Base-by-base conservation (phyloP, 2,888 invertebrate genomes). In the Drosophila suboccidentalis region DNA sequence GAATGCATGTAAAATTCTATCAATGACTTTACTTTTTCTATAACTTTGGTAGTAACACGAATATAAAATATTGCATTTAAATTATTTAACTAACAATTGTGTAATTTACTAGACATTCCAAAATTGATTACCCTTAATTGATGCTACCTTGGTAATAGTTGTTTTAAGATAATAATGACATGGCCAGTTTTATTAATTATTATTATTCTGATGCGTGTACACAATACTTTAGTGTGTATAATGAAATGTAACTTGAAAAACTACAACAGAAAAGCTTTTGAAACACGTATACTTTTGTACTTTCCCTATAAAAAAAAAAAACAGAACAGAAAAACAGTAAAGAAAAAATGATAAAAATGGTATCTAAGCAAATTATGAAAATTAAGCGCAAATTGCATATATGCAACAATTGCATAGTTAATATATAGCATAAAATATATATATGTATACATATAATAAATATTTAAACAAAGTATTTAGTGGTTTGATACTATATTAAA, bases 281-380 rank as follows among this genome's bases (percentile, higher is more conserved):
- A 75, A 74, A 87, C 53, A 71, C 75, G 80, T 85, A 87, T 88
- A 90, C 86, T 89, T 89, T 90, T 90, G 90, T 90, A 90, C 86
- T 88, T 86, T 86, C 75, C 83, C 79, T 68, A 78, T 66, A 66
- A 80, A 78, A 68, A 66, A 80, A 81, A 81, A 77, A 81, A 81
- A 76, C 71, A 59, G 60, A 72, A 57, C 17, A 60, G 36, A 60
- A 60, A 59, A 72, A 57, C 17, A 50, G 60, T 65, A 68, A 51
- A 67, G 63, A 49, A 54, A 44, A 60, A 65, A 58, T 29, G 26
- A 41, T 70, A 32, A 34, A 68, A 59, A 38, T 13, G n/a, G 38
- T 66, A 78, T 75, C 66, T 65, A 59, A 72, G 26, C 54, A 65
- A 69, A 72, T 67, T 59, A 68, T 71, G 62, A 66, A 80, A 70